Percentiles rank a stretch among this genome's conserved stretches.
Evolutionary conservation across 2,888 invertebrate genomes (phyloP).

Genomic region (Pachliopta kotzebuea): DNA sequence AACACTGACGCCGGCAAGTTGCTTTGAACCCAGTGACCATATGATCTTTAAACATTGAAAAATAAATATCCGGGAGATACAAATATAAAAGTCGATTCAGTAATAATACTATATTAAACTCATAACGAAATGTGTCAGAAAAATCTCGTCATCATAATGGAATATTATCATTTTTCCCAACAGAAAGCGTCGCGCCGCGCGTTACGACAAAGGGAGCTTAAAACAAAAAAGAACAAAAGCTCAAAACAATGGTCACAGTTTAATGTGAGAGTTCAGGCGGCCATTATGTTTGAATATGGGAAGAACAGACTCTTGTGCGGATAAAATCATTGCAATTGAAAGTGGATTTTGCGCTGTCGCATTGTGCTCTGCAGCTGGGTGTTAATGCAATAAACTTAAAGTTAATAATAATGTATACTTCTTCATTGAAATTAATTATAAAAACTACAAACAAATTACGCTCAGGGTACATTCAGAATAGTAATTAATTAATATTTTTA

Average conservation of each 20-base stretch:
- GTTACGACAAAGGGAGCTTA: conserved; percentile 54
- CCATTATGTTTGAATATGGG: conserved; percentile 63
- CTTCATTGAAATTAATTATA: neutral
- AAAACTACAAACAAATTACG: neutral
- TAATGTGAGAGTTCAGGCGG: conserved; percentile 60
- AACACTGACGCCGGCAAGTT: no score
- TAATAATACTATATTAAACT: neutral
- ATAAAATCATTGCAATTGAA: conserved; percentile 56
- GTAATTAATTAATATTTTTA: no score
- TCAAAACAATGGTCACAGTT: conserved; percentile 68
- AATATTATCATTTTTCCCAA: conserved; percentile 53
- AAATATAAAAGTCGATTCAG: no score
- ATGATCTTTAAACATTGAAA: no score
- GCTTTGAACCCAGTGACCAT: no score
- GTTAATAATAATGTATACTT: conserved; percentile 28
- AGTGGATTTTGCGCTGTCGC: conserved; percentile 36
- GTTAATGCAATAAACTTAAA: conserved; percentile 23
- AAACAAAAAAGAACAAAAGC: conserved; percentile 68
- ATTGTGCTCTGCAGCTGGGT: conserved; percentile 33
- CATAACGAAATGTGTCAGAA: conserved; percentile 14
- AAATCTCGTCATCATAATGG: conserved; percentile 30
- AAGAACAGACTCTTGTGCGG: conserved; percentile 49
- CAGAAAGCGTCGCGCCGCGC: conserved; percentile 42
- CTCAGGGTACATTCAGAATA: no score
- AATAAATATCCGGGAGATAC: no score